These are phyloP conservation scores for Mormyrus hasselquistii DNA, from an alignment of 2,797 vertebrate genomes.

Conservation along the genomic window DNA sequence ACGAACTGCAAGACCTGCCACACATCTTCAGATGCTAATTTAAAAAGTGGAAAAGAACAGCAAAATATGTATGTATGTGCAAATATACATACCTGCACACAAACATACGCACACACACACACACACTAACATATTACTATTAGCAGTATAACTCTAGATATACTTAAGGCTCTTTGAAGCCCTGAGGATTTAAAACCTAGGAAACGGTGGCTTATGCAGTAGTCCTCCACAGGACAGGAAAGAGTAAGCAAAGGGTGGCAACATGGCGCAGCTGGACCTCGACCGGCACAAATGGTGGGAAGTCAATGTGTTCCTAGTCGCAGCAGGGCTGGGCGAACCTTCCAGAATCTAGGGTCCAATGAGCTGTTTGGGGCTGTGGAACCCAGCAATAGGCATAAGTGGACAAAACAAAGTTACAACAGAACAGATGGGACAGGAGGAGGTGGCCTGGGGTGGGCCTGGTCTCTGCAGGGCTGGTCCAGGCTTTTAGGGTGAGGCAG, in stretches of 20 bases:
- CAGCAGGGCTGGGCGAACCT: background rate
- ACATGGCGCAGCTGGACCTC: background rate
- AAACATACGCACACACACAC: background rate
- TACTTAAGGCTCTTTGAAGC: constrained; percentile 74
- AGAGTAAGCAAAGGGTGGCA: background rate
- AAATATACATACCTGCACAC: background rate
- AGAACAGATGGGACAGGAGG: background rate
- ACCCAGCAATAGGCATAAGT: background rate
- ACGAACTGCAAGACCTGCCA: constrained; percentile 23
- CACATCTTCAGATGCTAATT: constrained; percentile 32
- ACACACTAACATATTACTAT: background rate
- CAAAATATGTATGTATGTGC: background rate
- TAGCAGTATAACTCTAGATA: constrained; percentile 31
- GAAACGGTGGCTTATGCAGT: constrained; percentile 65
- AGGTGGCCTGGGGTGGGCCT: background rate
- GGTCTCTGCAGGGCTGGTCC: background rate
- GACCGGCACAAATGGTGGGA: constrained; percentile 27
- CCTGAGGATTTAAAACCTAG: constrained; percentile 73
- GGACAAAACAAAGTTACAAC: background rate
- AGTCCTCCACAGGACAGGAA: constrained; percentile 56
- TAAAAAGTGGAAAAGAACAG: constrained; percentile 20
- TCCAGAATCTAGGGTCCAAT: background rate
- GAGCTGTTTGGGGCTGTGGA: background rate
- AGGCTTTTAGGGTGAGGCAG: background rate
- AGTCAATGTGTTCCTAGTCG: constrained; percentile 14